Percentiles rank a stretch among this genome's conserved stretches.
Evolutionary conservation across 2,113 vertebrate species (phyloP).

Genomic region (Nanorana parkeri): DNA sequence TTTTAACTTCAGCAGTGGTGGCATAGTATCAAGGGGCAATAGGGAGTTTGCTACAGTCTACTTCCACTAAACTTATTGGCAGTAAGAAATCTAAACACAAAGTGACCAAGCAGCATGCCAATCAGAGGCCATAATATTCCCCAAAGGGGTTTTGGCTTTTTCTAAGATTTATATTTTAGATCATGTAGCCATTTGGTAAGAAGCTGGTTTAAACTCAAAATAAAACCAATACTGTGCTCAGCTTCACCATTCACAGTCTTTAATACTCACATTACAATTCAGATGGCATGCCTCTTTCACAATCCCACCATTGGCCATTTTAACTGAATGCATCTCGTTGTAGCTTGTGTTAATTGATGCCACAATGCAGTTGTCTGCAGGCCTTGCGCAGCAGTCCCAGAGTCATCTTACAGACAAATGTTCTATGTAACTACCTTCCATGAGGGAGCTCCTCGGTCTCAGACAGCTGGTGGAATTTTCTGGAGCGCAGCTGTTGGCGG

Average conservation of each 20-base stretch:
- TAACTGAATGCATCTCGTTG: conserved; percentile 11
- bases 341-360: conserved; percentile 39
- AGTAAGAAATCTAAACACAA: no score
- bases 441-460: conserved; percentile 35
- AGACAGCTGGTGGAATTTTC: conserved; percentile 49
- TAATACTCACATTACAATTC: conserved; percentile 13
- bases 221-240: no score
- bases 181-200: neutral
- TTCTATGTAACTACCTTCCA: conserved; percentile 45
- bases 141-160: no score
- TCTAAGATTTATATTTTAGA: no score
- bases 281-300: conserved; percentile 15
- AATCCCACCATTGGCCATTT: neutral
- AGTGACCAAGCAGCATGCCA: no score
- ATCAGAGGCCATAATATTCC: no score
- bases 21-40: no score
- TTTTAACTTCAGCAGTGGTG: no score
- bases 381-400: conserved; percentile 33
- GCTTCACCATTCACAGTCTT: no score
- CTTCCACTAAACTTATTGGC: no score
- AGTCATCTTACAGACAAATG: conserved; percentile 50
- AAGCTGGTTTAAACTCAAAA: neutral
- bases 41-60: no score
- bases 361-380: conserved; percentile 27
- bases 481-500: conserved; percentile 31